Base-by-base conservation (phyloP, 2,888 invertebrate species). In the Adelphocoris suturalis region DNA sequence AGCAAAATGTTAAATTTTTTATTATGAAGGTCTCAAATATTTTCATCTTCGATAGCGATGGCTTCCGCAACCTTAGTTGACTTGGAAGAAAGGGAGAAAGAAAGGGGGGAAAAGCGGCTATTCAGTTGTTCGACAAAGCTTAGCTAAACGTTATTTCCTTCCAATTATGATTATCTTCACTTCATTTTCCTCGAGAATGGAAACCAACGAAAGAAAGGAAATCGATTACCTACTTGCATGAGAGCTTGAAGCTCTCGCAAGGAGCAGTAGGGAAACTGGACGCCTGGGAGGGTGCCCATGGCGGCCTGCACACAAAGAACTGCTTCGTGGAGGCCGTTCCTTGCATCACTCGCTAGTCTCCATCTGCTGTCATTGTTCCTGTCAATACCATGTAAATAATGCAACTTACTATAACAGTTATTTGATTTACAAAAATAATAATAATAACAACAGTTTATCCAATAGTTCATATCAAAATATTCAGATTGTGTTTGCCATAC, bases 231-330 rank as follows among this genome's bases (percentile, higher is more conserved):
- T 90, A 92, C 93, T 91, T 93, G 92, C 52, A 92, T 87, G 28
- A 93, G 91, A 9, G 92, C 92, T 47, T 91, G 91, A 55, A 93
- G 91, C 90, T 93, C 93, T 86, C 93, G 90, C 2, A 92, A 90
- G 13, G 93, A 92, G 90, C 93, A 93, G 89, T 92, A 92, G 0
- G 93, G 92, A 68, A 93, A 92, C 90, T 92, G 92, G 9, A 92
- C 93, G 16, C 92, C 92, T 9, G 92, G 92, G n/a, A 93, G 91
- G 75, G 92, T 91, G 7, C 90, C 90, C 89, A 93, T 92, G 1
- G 93, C 92, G 28, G 92, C 92, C 76, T 92, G 92, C 23, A 92
- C 92, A 91, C 92, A 91, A 47, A 92, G 89, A 4, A 92, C 92
- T 5, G 93, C 92, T 91, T 93, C 92, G 80, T 93, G 93, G 14